Percentiles rank a stretch among this genome's conserved stretches.
Evolutionary conservation across 2,113 vertebrate genomes (phyloP).

Genomic region (Oophaga pumilio): DNA sequence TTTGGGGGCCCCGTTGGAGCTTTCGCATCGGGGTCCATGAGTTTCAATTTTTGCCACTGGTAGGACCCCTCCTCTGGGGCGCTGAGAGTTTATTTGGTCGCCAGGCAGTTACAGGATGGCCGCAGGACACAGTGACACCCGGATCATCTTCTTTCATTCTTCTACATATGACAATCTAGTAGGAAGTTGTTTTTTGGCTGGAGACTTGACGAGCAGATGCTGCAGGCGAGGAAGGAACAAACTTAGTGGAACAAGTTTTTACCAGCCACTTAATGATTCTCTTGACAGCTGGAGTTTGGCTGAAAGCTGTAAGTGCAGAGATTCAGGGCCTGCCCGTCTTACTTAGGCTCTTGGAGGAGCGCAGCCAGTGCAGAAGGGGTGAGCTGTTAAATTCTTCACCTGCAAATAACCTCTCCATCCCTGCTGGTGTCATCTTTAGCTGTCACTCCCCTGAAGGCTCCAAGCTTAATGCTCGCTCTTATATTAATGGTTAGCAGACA

Average conservation of each 20-base stretch:
- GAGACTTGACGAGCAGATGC: slow-evolving; percentile 46
- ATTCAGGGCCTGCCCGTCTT: slow-evolving; percentile 41
- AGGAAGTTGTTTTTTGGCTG: slow-evolving; percentile 54
- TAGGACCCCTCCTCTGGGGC: not conserved
- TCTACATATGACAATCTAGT: slow-evolving; percentile 38
- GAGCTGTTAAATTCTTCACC: slow-evolving; percentile 52
- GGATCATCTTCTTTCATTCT: slow-evolving; percentile 20
- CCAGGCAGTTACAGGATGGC: not conserved
- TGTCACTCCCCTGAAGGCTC: not conserved
- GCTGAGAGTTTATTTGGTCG: not conserved
- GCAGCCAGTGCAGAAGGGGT: slow-evolving; percentile 46
- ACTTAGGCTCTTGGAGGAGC: slow-evolving; percentile 22
- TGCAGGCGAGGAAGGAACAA: slow-evolving; percentile 54
- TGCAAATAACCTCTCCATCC: slow-evolving; percentile 47
- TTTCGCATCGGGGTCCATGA: too few relatives aligned
- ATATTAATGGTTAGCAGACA: not conserved
- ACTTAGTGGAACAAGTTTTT: slow-evolving; percentile 54
- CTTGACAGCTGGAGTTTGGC: slow-evolving; percentile 41
- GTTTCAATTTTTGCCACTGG: too few relatives aligned
- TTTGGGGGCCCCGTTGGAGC: too few relatives aligned
- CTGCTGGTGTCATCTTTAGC: slow-evolving; percentile 16
- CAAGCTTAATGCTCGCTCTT: not conserved
- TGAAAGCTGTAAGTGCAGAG: slow-evolving; percentile 15
- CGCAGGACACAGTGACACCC: slow-evolving; percentile 35
- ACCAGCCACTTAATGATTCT: slow-evolving; percentile 54